Conservation (phyloP, 2,113 vertebrate genomes). For the Callopanchax toddi region DNA sequence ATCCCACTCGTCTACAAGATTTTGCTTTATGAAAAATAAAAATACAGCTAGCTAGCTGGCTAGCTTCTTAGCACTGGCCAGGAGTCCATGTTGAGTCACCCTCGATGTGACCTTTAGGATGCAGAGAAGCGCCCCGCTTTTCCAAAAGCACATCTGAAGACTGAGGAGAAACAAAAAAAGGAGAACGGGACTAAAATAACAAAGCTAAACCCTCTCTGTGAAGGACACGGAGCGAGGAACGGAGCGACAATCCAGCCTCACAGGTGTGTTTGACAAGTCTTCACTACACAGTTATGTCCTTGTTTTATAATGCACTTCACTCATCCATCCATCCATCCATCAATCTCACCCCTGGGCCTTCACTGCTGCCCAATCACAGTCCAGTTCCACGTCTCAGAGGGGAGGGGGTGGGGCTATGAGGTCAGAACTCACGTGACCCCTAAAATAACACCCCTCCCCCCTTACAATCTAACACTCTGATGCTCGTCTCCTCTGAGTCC, state of each 20-base stretch:
- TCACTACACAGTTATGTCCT: conserved; percentile 45
- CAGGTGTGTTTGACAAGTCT: conserved; percentile 44
- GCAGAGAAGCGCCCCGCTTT: not conserved
- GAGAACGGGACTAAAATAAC: not conserved
- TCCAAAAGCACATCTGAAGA: conserved; percentile 29
- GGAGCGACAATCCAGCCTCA: conserved; percentile 8
- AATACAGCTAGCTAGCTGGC: conserved; percentile 20
- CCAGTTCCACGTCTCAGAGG: conserved; percentile 51
- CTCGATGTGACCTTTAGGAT: not conserved
- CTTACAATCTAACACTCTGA: conserved; percentile 32
- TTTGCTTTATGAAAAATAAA: not conserved
- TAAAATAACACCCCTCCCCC: conserved; percentile 30
- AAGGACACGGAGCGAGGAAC: conserved; percentile 6
- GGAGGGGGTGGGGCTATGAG: conserved; percentile 38
- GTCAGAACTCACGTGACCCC: conserved; percentile 35
- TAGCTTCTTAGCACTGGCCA: conserved; percentile 29
- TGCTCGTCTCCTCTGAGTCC: conserved; percentile 48
- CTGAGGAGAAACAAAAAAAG: conserved; percentile 9
- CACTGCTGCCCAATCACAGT: conserved; percentile 62
- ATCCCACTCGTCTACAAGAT: not conserved
- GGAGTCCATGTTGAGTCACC: conserved; percentile 1
- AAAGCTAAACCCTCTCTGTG: conserved; percentile 1
- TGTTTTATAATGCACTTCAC: conserved; percentile 29
- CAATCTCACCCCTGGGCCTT: conserved; percentile 38
- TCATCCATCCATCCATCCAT: conserved; percentile 34